These are phyloP conservation scores for Pandemis heparana DNA, from an alignment of 2,888 invertebrate genomes.

Conservation along the genomic window DNA sequence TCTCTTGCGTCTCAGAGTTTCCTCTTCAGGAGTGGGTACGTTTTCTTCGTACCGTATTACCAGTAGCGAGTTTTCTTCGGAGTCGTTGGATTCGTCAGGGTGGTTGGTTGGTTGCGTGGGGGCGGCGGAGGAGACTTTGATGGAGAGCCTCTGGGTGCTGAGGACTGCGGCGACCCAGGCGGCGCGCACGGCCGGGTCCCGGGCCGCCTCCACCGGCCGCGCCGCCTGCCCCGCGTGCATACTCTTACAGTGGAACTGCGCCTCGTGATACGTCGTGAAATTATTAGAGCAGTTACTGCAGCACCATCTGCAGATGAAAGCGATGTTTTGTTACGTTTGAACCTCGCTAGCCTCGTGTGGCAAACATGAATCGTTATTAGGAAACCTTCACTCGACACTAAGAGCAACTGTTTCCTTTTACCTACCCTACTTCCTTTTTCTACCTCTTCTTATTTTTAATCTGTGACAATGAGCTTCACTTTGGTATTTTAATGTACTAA, in stretches of 20 bases:
- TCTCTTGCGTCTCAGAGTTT: constrained; percentile 38
- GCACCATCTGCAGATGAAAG: constrained; percentile 67
- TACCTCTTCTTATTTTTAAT: too few species aligned
- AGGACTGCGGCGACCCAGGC: constrained; percentile 66
- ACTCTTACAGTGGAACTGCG: constrained; percentile 73
- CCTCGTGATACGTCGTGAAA: constrained; percentile 74
- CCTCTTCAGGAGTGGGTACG: constrained; percentile 60
- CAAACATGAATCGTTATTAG: too few species aligned
- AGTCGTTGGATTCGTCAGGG: constrained; percentile 24
- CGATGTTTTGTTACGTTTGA: neutral
- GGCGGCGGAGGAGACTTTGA: constrained; percentile 47
- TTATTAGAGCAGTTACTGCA: constrained; percentile 66
- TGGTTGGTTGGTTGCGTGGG: neutral
- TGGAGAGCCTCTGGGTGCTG: constrained; percentile 57
- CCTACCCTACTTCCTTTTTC: too few species aligned
- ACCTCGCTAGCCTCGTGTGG: neutral
- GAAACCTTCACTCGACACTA: too few species aligned
- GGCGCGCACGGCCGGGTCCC: constrained; percentile 60
- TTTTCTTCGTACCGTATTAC: constrained; percentile 70
- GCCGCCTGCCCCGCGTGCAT: constrained; percentile 55
- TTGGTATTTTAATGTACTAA: too few species aligned
- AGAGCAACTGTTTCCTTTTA: too few species aligned
- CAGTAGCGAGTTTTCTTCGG: constrained; percentile 68
- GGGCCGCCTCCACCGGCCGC: constrained; percentile 62
- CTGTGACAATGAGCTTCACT: too few species aligned